Evolutionary conservation across 2,888 invertebrate genomes (phyloP).

Genomic region (Endotricha flammealis): DNA sequence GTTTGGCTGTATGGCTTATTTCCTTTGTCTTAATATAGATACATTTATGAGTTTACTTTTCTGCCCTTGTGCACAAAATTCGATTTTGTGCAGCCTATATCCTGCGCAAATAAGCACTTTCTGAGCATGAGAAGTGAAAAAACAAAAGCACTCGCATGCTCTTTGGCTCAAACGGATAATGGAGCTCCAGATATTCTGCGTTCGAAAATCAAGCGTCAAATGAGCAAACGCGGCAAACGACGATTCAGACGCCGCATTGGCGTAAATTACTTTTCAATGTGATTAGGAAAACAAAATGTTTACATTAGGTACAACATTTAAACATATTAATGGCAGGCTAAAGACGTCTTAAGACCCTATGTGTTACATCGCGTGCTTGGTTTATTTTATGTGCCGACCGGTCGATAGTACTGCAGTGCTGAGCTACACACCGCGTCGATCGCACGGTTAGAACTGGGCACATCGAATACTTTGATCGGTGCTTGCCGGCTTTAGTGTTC

Average conservation of each 20-base stretch:
- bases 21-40: too few species aligned
- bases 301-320: conserved; percentile 12
- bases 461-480: conserved; percentile 24
- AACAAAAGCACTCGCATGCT: too few species aligned
- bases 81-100: too few species aligned
- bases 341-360: conserved; percentile 34
- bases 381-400: conserved; percentile 46
- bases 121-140: too few species aligned
- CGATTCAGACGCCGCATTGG: conserved; percentile 1
- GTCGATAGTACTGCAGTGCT: conserved; percentile 73
- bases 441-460: conserved; percentile 33
- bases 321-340: conserved; percentile 41
- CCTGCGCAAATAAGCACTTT: too few species aligned
- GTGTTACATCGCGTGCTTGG: conserved; percentile 58
- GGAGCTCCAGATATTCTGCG: too few species aligned
- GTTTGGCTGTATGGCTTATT: too few species aligned
- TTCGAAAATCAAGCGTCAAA: too few species aligned
- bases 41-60: too few species aligned
- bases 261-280: background rate
- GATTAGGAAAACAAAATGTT: conserved; percentile 2
- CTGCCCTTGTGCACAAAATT: too few species aligned
- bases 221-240: too few species aligned
- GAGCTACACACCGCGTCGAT: conserved; percentile 34
- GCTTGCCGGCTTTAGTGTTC: conserved; percentile 30
- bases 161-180: too few species aligned